Evolutionary conservation across 2,797 vertebrate species (phyloP).

Genomic region (Galago senegalensis): DNA sequence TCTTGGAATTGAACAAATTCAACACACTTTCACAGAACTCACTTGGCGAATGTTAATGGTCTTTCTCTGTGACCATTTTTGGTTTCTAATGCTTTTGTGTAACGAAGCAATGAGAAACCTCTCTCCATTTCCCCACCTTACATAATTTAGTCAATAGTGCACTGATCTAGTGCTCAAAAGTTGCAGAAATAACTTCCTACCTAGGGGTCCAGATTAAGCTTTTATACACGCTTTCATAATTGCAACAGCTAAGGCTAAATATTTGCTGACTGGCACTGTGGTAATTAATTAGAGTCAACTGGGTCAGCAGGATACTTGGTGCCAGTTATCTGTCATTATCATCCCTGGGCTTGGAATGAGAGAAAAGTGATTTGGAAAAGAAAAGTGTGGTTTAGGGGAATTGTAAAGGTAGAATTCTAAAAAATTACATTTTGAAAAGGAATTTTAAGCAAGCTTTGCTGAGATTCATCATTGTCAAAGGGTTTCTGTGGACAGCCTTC

Average conservation of each 20-base stretch:
- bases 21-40: conserved; percentile 29
- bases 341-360: conserved; percentile 33
- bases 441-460: conserved; percentile 19
- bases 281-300: conserved; percentile 71
- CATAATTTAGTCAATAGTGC: background rate
- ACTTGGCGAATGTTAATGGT: conserved; percentile 32
- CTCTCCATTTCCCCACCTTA: background rate
- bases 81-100: conserved; percentile 50
- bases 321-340: conserved; percentile 54
- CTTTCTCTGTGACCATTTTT: background rate
- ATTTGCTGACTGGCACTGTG: conserved; percentile 64
- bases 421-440: conserved; percentile 28
- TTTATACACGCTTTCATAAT: conserved; percentile 47
- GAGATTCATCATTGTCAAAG: background rate
- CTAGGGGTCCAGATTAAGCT: background rate
- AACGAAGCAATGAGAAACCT: conserved; percentile 21
- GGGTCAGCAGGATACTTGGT: conserved; percentile 41
- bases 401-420: background rate
- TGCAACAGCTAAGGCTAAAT: conserved; percentile 22
- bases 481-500: background rate
- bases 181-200: conserved; percentile 36
- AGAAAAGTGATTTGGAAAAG: conserved; percentile 52
- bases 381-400: conserved; percentile 6
- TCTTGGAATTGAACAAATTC: conserved; percentile 40
- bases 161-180: background rate